Base-by-base conservation (phyloP, 2,113 vertebrate genomes). In the Lepisosteus oculatus region DNA sequence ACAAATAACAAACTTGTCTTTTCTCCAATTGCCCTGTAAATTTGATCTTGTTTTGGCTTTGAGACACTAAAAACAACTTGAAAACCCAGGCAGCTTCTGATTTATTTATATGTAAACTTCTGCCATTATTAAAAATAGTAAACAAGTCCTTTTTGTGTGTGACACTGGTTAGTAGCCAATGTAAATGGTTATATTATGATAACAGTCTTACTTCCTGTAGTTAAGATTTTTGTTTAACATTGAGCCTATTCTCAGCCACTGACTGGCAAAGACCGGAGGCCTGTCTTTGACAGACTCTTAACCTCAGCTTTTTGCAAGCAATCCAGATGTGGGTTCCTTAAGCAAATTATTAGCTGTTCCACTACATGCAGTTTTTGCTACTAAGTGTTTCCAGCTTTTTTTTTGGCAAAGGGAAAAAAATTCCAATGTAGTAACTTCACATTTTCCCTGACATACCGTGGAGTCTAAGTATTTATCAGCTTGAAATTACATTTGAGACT, bases 301-400 rank as follows among this genome's bases (percentile, higher is more conserved):
- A 95, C 93, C 93, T 90, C 87, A 89, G 89, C 90, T 84, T 90
- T 88, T 88, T 91, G 89, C 87, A 89, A 82, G 87, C 86, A 83
- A 85, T 90, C 92, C 94, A 98, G 94, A 97, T 97, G 95, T 96
- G 91, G 85, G 83, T 91, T 95, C 92, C 90, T 94, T 90, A 89
- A 94, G 91, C 90, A 95, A 95, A 94, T 95, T 93, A 95, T 94
- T 95, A 91, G 89, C 88, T 90, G 90, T 92, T 95, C 92, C 86
- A 81, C 91, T 90, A 90, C 91, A 92, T 90, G 91, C 88, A 89
- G 72, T 92, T 93, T 94, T 91, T 90, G 84, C 88, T 90, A 88
- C 88, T 94, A 95, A 97, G 89, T 94, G 92, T 92, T 97, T 97
- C 95, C 94, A 98, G 93, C 86, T 92, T 92, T 87, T 87, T 85